Conservation (phyloP, 2,797 vertebrate genomes). For the Melanogrammus aeglefinus region DNA sequence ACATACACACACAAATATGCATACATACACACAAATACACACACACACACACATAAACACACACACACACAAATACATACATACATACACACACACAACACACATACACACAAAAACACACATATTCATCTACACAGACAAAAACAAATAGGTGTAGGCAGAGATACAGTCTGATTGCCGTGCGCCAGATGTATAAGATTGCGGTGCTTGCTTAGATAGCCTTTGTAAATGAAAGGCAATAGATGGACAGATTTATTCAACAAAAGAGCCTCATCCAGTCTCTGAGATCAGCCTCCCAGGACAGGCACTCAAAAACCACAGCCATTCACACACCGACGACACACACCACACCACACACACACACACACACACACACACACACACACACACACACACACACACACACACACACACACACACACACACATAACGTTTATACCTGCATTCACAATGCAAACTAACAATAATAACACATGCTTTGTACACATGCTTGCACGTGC, state of each 20-base stretch:
- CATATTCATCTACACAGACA: neutral
- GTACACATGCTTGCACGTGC: neutral
- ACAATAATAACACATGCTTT: neutral
- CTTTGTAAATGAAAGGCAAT: slow-evolving; percentile 42
- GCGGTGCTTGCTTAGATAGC: slow-evolving; percentile 12
- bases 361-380: slow-evolving; percentile 1
- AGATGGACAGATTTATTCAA: slow-evolving; percentile 44
- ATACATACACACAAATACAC: neutral
- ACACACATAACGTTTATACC: no score
- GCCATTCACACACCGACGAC: neutral
- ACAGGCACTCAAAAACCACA: slow-evolving; percentile 15
- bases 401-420: neutral
- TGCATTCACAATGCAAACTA: neutral
- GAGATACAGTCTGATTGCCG: neutral
- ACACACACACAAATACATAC: neutral
- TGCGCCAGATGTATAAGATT: slow-evolving; percentile 23
- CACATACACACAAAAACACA: neutral
- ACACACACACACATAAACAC: slow-evolving; percentile 2
- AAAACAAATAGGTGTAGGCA: neutral
- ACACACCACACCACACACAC: neutral
- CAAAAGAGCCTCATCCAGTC: slow-evolving; percentile 37
- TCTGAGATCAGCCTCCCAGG: slow-evolving; percentile 35
- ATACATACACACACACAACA: neutral
- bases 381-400: neutral
- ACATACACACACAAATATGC: neutral